phyloP scores from a whole-genome alignment of 2,888 invertebrate species.

The Falcaria lacertinaria region DNA sequence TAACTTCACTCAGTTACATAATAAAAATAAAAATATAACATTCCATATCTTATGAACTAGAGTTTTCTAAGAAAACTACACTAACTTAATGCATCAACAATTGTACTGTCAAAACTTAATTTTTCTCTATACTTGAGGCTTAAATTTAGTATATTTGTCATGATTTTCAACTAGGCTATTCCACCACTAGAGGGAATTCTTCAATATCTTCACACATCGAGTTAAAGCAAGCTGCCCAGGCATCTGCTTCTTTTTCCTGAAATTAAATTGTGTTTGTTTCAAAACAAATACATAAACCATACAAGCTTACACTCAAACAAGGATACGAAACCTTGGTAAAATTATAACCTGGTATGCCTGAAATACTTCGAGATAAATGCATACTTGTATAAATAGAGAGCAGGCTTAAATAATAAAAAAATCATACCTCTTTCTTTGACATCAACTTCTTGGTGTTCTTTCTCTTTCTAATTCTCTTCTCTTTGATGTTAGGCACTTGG shows the following conservation, averaged over 20 bases:
- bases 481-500: slow-evolving; percentile 43
- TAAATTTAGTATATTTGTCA: background rate
- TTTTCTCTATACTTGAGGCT: background rate
- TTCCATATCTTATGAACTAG: background rate
- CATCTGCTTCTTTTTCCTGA: slow-evolving; percentile 73
- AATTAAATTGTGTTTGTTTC: slow-evolving; percentile 32
- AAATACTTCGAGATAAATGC: no score
- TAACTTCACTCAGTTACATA: no score
- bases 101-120: background rate
- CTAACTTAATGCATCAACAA: background rate
- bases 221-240: slow-evolving; percentile 78
- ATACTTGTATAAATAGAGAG: no score
- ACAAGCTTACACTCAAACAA: no score
- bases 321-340: no score
- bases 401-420: no score
- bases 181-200: slow-evolving; percentile 63
- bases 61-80: background rate
- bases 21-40: no score
- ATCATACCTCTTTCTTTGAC: slow-evolving; percentile 63
- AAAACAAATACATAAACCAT: no score
- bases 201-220: slow-evolving; percentile 80
- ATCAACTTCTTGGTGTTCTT: slow-evolving; percentile 43
- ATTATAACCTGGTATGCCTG: no score
- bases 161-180: slow-evolving; percentile 29
- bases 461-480: slow-evolving; percentile 46